phyloP scores from a whole-genome alignment of 2,888 invertebrate species.

The Sussaba pulchella region DNA sequence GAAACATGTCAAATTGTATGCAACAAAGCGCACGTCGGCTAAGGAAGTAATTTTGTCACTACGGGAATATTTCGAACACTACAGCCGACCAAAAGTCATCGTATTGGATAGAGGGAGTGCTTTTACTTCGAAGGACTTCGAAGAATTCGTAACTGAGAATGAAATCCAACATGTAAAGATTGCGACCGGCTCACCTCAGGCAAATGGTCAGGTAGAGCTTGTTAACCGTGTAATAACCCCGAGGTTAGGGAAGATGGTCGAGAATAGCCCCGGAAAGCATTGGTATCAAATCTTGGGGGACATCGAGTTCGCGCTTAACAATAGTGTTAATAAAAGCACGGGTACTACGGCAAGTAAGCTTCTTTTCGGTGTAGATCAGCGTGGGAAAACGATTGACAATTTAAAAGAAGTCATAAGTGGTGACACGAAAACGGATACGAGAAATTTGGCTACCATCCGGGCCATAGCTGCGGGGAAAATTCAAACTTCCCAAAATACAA shows the following conservation, averaged over 20 bases:
- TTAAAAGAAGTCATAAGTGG: conserved; percentile 16
- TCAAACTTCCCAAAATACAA: not conserved
- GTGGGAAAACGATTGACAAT: conserved; percentile 15
- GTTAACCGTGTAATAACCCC: conserved; percentile 65
- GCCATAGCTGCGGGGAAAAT: not conserved
- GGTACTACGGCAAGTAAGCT: conserved; percentile 26
- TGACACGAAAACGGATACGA: not conserved
- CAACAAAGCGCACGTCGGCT: conserved; percentile 65
- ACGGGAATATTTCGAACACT: conserved; percentile 66
- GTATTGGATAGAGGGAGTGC: conserved; percentile 75
- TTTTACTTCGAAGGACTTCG: conserved; percentile 74
- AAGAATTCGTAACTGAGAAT: conserved; percentile 65
- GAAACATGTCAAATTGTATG: conserved; percentile 53
- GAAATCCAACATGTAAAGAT: conserved; percentile 71
- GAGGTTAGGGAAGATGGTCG: conserved; percentile 53
- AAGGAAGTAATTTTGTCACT: conserved; percentile 67
- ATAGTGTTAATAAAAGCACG: conserved; percentile 4
- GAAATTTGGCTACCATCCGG: conserved; percentile 14
- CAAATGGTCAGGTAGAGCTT: conserved; percentile 76
- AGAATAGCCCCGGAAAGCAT: not conserved
- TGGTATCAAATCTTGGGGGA: not conserved
- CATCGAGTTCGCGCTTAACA: conserved; percentile 29
- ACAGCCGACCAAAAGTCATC: conserved; percentile 67
- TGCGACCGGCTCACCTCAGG: conserved; percentile 73
- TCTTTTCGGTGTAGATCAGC: conserved; percentile 30